These are phyloP conservation scores for Ichneumoninae sp. DNA, from an alignment of 2,888 invertebrate species.

Conservation along the genomic window DNA sequence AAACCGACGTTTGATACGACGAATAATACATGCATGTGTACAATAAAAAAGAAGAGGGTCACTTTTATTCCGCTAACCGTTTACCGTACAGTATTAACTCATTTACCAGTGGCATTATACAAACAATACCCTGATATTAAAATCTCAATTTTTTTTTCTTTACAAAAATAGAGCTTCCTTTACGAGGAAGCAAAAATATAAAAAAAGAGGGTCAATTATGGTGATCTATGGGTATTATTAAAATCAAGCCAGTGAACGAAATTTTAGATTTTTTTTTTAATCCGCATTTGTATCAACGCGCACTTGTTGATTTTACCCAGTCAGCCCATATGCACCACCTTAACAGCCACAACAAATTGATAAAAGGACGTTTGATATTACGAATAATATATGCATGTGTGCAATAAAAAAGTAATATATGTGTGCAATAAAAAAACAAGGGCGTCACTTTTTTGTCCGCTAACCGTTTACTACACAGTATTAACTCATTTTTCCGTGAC, in stretches of 20 bases:
- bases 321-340: no score
- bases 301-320: no score
- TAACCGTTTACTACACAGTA: no score
- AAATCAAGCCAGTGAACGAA: no score
- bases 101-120: neutral
- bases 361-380: constrained; percentile 8
- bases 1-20: constrained; percentile 16
- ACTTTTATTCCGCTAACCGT: neutral
- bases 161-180: neutral
- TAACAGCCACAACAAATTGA: constrained; percentile 16
- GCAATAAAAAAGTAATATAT: neutral
- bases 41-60: neutral
- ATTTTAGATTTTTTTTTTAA: no score
- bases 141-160: no score
- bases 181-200: no score
- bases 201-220: no score
- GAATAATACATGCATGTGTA: constrained; percentile 11
- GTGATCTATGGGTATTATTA: no score
- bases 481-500: no score
- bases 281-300: no score
- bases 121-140: neutral
- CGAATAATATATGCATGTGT: neutral
- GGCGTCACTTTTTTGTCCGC: no score
- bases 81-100: neutral
- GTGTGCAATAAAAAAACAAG: neutral